Evolutionary conservation across 2,888 invertebrate species (phyloP).

Genomic region (Cryptosula pallasiana): DNA sequence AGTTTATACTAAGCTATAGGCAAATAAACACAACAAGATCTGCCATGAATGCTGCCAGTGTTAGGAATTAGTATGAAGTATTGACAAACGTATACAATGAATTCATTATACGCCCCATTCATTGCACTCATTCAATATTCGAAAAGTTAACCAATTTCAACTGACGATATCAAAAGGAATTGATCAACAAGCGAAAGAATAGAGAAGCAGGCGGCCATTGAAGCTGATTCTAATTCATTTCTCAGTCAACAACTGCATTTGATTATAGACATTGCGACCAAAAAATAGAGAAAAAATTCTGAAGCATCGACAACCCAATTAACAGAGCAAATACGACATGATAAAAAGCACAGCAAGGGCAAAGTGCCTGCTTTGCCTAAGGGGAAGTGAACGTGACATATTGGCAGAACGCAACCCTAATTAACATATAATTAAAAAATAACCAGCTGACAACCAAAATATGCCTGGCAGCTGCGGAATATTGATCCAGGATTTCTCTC

Average conservation of each 20-base stretch:
- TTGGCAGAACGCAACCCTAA: not conserved
- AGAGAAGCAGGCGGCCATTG: not conserved
- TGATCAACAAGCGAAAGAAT: not conserved
- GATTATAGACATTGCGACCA: not conserved
- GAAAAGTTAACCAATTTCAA: not conserved
- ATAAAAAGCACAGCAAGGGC: not conserved
- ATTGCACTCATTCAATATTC: not conserved
- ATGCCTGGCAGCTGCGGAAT: too few species aligned
- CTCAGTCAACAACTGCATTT: not conserved
- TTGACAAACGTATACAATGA: not conserved
- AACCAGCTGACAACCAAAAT: not conserved
- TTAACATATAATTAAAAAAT: not conserved
- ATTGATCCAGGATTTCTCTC: too few species aligned
- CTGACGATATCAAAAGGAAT: not conserved
- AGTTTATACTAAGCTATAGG: not conserved
- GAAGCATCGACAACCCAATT: not conserved
- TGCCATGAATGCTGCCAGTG: not conserved
- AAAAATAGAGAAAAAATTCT: not conserved
- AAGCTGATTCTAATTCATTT: too few species aligned
- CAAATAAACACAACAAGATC: not conserved
- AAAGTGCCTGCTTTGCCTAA: not conserved
- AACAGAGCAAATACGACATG: not conserved
- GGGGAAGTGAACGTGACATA: too few species aligned
- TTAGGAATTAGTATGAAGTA: not conserved
- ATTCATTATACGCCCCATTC: not conserved